These are phyloP conservation scores for Manis javanica DNA, from an alignment of 2,797 vertebrate genomes.

Conservation along the genomic window DNA sequence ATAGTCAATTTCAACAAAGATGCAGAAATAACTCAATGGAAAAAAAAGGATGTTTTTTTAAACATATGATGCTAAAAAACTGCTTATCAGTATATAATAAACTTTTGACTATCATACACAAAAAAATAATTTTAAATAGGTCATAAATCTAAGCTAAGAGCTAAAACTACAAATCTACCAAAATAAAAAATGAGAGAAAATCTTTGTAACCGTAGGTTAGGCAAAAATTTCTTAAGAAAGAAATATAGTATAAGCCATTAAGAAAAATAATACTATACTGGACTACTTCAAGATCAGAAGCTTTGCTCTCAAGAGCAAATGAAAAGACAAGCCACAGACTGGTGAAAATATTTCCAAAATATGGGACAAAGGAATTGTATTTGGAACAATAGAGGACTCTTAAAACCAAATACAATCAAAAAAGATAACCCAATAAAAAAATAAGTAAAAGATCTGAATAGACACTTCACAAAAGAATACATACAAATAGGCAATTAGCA, in stretches of 20 bases:
- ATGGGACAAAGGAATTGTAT: neutral
- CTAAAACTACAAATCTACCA: neutral
- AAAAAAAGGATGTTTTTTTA: neutral
- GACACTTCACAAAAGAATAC: neutral
- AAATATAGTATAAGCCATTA: neutral
- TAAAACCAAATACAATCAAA: neutral
- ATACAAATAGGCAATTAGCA: neutral
- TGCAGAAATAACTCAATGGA: neutral
- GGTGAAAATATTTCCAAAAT: conserved; percentile 6
- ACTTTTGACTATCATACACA: neutral
- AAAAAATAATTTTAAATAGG: conserved; percentile 45
- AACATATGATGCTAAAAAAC: neutral
- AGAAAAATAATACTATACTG: neutral
- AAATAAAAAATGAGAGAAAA: neutral
- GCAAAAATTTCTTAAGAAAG: conserved; percentile 6
- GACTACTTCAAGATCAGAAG: conserved; percentile 15
- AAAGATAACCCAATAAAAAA: neutral
- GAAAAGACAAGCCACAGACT: neutral
- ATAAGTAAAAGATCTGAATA: neutral
- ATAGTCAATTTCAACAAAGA: neutral
- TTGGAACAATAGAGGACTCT: neutral
- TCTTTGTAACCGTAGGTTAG: neutral
- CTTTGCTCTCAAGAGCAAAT: neutral
- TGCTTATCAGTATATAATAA: neutral
- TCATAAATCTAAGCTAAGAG: neutral